A percentile compares a stretch with the other conserved stretches of the same genome.
Evolutionary conservation across 2,797 vertebrate species (phyloP).

Genomic region (Hephaestus fuliginosus): DNA sequence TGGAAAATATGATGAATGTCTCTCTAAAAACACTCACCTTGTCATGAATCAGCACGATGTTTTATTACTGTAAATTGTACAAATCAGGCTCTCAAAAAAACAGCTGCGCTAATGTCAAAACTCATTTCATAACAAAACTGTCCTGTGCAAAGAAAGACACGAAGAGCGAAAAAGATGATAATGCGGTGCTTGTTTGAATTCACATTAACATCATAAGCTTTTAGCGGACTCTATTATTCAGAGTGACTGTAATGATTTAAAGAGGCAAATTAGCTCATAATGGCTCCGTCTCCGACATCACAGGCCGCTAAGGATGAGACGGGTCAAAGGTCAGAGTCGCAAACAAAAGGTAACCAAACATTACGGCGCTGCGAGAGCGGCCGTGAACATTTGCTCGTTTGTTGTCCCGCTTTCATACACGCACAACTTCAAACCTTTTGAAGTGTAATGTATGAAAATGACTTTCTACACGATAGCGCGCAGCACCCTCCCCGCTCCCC

Average conservation of each 20-base stretch:
- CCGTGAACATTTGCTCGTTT: constrained; percentile 39
- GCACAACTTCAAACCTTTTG: constrained; percentile 40
- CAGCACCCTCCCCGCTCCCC: constrained; percentile 29
- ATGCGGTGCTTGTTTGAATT: constrained; percentile 23
- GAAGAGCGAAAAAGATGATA: neutral
- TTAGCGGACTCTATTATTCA: constrained; percentile 7
- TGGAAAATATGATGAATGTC: constrained; percentile 19
- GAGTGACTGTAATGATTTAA: constrained; percentile 7
- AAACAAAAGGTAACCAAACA: constrained; percentile 23
- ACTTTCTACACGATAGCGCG: constrained; percentile 53
- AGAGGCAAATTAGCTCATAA: constrained; percentile 23
- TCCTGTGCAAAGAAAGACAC: neutral
- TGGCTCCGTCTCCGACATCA: constrained; percentile 4
- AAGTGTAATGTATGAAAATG: constrained; percentile 72
- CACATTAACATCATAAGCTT: constrained; percentile 10
- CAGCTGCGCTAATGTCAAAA: neutral
- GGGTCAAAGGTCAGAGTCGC: constrained; percentile 37
- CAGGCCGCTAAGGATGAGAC: neutral
- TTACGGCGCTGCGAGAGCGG: constrained; percentile 13
- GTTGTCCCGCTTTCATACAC: neutral
- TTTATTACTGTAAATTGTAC: constrained; percentile 16
- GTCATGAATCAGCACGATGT: constrained; percentile 2
- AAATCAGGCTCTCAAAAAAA: neutral
- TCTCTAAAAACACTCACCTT: constrained; percentile 23
- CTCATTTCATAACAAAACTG: neutral